Evolutionary conservation across 1,140 invertebrate genomes (phyloP).

Genomic region (Spodoptera frugiperda): DNA sequence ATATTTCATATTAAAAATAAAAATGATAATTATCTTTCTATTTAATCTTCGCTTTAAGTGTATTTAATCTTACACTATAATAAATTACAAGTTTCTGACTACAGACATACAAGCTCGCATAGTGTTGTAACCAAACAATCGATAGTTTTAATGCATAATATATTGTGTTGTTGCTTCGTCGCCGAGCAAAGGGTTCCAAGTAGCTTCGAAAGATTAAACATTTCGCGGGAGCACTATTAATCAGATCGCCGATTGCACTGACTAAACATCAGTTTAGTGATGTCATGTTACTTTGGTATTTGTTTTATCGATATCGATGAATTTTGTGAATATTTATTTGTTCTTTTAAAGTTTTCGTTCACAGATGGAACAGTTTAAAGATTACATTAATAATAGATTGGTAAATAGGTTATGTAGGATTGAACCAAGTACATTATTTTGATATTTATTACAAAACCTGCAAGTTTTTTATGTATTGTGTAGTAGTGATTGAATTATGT

Average conservation of each 20-base stretch:
- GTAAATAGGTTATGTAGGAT: no score
- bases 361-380: no score
- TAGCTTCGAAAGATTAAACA: slow-evolving; percentile 83
- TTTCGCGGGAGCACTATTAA: slow-evolving; percentile 83
- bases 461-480: no score
- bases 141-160: slow-evolving; percentile 79
- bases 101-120: not conserved
- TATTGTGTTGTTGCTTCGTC: slow-evolving; percentile 56
- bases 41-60: no score
- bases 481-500: no score
- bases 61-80: not conserved
- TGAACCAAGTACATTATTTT: no score
- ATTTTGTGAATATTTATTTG: not conserved
- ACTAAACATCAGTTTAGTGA: slow-evolving; percentile 76
- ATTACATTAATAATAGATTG: no score
- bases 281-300: slow-evolving; percentile 15
- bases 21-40: no score
- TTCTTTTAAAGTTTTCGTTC: not conserved
- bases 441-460: no score
- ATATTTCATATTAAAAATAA: no score
- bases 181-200: slow-evolving; percentile 63
- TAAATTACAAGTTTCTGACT: not conserved
- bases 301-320: slow-evolving; percentile 61
- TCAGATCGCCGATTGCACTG: slow-evolving; percentile 85
- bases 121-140: slow-evolving; percentile 59